Evolutionary conservation across 2,113 vertebrate genomes (phyloP).

Genomic region (Bufo bufo): DNA sequence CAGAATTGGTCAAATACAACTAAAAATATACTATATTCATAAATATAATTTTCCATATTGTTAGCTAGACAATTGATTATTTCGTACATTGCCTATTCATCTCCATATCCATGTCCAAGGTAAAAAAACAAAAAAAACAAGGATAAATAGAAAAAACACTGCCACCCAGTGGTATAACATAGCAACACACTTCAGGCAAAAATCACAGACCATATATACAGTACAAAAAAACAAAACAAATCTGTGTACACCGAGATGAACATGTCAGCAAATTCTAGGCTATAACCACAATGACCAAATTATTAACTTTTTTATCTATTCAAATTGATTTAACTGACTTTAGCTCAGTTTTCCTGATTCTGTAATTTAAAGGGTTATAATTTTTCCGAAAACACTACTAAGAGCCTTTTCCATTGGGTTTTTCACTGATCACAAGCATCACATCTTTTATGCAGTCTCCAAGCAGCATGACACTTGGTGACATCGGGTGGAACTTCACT

Average conservation of each 20-base stretch:
- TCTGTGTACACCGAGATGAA: not conserved
- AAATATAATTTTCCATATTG: not conserved
- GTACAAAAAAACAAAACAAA: not conserved
- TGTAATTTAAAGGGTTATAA: not conserved
- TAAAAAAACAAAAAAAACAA: not conserved
- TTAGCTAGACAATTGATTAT: not conserved
- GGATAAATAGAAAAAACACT: not conserved
- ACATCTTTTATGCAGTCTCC: not conserved
- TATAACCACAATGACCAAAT: not conserved
- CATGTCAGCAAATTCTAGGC: not conserved
- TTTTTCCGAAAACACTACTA: not conserved
- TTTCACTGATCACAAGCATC: too few species aligned
- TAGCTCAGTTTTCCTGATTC: not conserved
- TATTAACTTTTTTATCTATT: not conserved
- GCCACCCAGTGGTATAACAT: not conserved
- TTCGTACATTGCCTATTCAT: not conserved
- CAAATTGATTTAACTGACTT: not conserved
- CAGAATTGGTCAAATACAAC: not conserved
- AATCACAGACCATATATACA: not conserved
- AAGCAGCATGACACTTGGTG: not conserved
- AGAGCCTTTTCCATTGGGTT: too few species aligned
- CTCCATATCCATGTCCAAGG: not conserved
- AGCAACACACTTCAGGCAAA: not conserved
- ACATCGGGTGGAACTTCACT: too few species aligned
- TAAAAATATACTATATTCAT: not conserved